Evolutionary conservation across 1,140 invertebrate species (phyloP).

Genomic region (Thaumatotibia leucotreta): DNA sequence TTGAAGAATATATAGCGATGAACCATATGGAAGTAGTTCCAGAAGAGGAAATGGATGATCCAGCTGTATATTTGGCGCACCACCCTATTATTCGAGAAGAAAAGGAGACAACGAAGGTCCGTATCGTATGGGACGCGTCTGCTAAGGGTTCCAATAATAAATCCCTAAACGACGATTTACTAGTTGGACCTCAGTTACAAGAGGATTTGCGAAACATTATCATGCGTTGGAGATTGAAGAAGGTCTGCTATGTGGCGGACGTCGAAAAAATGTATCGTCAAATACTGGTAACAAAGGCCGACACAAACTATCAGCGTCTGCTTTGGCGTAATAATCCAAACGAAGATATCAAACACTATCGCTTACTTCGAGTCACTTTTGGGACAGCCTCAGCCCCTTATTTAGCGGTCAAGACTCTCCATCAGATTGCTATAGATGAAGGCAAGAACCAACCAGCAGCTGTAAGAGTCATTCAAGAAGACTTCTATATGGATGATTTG

Average conservation of each 20-base stretch:
- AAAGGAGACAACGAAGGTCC: background rate
- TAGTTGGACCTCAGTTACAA: constrained; percentile 21
- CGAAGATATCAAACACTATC: background rate
- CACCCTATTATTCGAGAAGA: background rate
- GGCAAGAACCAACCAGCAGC: constrained; percentile 35
- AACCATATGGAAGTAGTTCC: background rate
- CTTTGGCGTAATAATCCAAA: background rate
- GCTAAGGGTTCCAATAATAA: background rate
- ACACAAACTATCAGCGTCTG: constrained; percentile 14
- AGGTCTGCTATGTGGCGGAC: constrained; percentile 33
- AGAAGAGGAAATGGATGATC: background rate
- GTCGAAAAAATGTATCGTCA: constrained; percentile 41
- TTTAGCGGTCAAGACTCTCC: background rate
- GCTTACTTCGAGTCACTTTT: background rate
- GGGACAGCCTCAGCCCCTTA: background rate
- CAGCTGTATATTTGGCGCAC: background rate
- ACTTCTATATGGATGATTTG: constrained; percentile 10
- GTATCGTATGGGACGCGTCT: background rate
- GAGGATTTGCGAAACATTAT: constrained; percentile 33
- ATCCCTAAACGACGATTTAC: background rate
- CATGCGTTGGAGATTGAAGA: constrained; percentile 31
- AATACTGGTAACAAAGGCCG: constrained; percentile 22
- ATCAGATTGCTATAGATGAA: constrained; percentile 3
- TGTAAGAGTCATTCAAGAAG: constrained; percentile 14
- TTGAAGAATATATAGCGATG: background rate